A percentile compares a stretch with the other conserved stretches of the same genome.
Evolutionary conservation across 2,797 vertebrate genomes (phyloP).

Genomic region (Oceanodroma leucorhoa): DNA sequence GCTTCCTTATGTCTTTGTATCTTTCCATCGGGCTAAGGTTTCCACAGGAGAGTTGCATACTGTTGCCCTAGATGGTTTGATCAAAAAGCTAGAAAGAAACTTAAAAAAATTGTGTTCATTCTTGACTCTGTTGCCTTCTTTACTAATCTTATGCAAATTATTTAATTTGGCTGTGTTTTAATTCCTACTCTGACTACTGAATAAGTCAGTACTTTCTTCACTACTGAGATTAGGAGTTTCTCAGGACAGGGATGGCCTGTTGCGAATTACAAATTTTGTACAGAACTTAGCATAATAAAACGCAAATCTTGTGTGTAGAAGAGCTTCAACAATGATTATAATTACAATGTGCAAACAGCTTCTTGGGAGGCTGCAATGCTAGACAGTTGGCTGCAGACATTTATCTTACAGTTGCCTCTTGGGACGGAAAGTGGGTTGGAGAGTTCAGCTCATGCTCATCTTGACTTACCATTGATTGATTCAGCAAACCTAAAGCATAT

Average conservation of each 20-base stretch:
- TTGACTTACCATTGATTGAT: background rate
- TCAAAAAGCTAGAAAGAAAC: background rate
- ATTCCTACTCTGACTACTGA: background rate
- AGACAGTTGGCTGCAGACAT: background rate
- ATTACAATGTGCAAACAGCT: conserved; percentile 41
- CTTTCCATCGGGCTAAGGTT: background rate
- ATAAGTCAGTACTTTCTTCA: background rate
- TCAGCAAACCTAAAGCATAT: background rate
- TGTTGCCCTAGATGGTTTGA: background rate
- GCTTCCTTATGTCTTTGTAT: background rate
- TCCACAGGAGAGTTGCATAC: background rate
- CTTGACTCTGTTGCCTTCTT: background rate
- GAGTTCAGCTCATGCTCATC: background rate
- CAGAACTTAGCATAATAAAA: background rate
- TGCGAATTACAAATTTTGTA: background rate
- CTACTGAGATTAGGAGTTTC: background rate
- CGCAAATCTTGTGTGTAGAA: background rate
- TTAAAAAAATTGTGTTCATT: background rate
- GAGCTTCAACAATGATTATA: background rate
- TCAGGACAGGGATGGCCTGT: background rate
- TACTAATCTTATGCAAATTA: background rate
- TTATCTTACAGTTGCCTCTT: background rate
- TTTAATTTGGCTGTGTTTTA: background rate
- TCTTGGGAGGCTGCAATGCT: background rate
- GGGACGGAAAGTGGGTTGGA: background rate